phyloP scores from a whole-genome alignment of 2,797 vertebrate genomes.

The Myripristis murdjan region DNA sequence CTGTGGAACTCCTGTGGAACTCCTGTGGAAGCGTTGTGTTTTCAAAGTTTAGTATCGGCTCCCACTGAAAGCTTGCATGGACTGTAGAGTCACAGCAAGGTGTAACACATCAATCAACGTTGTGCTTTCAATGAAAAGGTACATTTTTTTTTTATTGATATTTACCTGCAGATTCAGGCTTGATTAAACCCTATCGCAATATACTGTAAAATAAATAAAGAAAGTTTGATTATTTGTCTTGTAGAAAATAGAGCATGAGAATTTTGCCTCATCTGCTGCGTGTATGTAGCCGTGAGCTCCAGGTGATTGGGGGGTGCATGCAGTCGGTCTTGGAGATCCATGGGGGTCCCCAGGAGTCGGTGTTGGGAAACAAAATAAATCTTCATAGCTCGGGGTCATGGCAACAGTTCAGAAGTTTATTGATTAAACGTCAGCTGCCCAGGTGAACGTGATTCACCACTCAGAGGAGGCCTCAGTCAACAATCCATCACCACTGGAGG shows the following conservation, averaged over 20 bases:
- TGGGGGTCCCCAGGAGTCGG: slow-evolving; percentile 70
- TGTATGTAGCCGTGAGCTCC: slow-evolving; percentile 65
- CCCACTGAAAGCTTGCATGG: not conserved
- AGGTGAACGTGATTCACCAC: slow-evolving; percentile 95
- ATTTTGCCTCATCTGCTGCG: slow-evolving; percentile 57
- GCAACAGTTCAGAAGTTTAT: slow-evolving; percentile 90
- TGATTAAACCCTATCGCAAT: slow-evolving; percentile 36
- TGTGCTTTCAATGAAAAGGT: not conserved
- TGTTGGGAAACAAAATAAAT: slow-evolving; percentile 82
- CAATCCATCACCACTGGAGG: slow-evolving; percentile 77
- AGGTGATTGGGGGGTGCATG: slow-evolving; percentile 71
- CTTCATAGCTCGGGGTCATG: slow-evolving; percentile 86
- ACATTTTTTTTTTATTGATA: slow-evolving; percentile 30
- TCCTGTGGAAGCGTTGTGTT: not conserved
- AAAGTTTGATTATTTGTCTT: slow-evolving; percentile 66
- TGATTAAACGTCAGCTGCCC: slow-evolving; percentile 93
- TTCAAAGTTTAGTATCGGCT: not conserved
- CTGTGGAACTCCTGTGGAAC: too few species aligned
- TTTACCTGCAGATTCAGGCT: slow-evolving; percentile 52
- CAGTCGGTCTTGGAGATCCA: slow-evolving; percentile 61
- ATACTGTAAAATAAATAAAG: slow-evolving; percentile 15
- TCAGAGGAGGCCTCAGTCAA: slow-evolving; percentile 72
- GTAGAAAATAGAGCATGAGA: slow-evolving; percentile 68
- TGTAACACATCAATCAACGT: not conserved
- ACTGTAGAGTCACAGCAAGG: not conserved